Evolutionary conservation across 2,113 vertebrate genomes (phyloP).

Genomic region (Malurus cyaneus): DNA sequence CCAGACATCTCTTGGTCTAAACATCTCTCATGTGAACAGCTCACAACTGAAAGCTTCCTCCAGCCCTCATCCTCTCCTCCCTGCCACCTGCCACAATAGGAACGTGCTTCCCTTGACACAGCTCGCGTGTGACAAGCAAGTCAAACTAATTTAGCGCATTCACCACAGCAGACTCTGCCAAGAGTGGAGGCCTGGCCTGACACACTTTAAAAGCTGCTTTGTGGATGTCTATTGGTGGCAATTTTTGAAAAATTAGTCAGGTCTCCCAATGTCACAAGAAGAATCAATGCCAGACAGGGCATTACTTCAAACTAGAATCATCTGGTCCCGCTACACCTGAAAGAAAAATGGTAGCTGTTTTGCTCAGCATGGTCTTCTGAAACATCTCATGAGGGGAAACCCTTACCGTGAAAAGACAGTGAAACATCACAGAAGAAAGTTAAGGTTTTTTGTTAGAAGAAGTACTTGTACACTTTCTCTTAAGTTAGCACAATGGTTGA

Average conservation of each 20-base stretch:
- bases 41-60: background rate
- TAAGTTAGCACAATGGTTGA: background rate
- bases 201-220: background rate
- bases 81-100: background rate
- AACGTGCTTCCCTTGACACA: background rate
- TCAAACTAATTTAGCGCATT: background rate
- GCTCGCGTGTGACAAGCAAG: background rate
- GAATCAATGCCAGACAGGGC: background rate
- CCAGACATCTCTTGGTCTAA: background rate
- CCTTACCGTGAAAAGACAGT: slow-evolving; percentile 32
- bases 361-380: slow-evolving; percentile 54
- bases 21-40: background rate
- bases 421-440: slow-evolving; percentile 49
- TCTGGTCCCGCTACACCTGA: background rate
- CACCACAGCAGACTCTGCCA: background rate
- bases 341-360: slow-evolving; percentile 57
- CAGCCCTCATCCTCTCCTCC: background rate
- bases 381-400: slow-evolving; percentile 41
- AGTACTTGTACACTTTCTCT: background rate
- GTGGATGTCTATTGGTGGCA: background rate
- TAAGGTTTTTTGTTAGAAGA: background rate
- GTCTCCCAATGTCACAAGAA: background rate
- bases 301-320: background rate
- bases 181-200: background rate
- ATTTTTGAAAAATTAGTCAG: slow-evolving; percentile 16